Evolutionary conservation across 1,140 invertebrate genomes (phyloP).

Genomic region (Dryas iulia): DNA sequence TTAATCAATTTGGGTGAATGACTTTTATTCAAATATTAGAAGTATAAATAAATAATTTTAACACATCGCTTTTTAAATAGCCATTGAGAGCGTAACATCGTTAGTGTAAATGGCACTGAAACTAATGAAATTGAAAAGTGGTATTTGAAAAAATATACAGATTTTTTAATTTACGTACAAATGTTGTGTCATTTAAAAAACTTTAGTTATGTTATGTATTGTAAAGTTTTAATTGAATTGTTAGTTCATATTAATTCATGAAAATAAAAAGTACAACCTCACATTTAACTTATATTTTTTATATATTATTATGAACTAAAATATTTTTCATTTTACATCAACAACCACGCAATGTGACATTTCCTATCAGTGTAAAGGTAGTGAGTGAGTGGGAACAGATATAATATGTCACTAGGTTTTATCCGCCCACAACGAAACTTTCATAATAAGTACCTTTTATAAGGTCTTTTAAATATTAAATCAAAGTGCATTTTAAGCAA

Average conservation of each 20-base stretch:
- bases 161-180: no score
- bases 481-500: not conserved
- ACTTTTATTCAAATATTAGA: not conserved
- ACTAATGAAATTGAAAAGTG: not conserved
- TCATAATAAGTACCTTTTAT: no score
- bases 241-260: no score
- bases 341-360: not conserved
- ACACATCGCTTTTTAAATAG: no score
- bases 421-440: not conserved
- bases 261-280: no score
- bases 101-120: not conserved
- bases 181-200: no score
- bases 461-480: no score
- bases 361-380: not conserved
- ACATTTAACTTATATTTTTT: no score
- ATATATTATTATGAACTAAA: no score
- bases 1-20: not conserved
- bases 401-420: not conserved
- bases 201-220: no score
- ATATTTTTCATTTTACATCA: not conserved
- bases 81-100: not conserved
- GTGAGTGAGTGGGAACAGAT: not conserved
- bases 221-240: no score
- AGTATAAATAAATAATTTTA: not conserved
- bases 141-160: not conserved